phyloP scores from a whole-genome alignment of 2,113 vertebrate species.

The Globicephala melas region DNA sequence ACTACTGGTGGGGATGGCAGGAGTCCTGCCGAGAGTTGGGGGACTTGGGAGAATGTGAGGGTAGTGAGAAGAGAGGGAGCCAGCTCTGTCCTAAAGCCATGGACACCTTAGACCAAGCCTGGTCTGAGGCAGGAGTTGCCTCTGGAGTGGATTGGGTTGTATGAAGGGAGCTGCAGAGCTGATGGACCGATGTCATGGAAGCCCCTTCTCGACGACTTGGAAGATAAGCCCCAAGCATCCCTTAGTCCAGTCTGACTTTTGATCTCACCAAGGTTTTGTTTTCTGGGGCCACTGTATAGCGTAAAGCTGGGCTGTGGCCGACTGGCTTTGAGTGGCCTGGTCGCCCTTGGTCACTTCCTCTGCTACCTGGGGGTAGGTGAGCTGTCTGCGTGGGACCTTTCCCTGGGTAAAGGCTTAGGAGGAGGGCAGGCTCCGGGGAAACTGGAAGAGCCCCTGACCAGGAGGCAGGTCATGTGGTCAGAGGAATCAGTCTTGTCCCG shows the following conservation, averaged over 20 bases:
- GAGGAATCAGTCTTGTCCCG: background rate
- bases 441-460: background rate
- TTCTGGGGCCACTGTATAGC: rapidly evolving
- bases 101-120: background rate
- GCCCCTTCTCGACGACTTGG: background rate
- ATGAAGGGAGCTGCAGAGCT: background rate
- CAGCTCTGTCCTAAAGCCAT: background rate
- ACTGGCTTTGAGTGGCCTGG: background rate
- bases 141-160: background rate
- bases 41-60: background rate
- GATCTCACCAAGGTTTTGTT: background rate
- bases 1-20: background rate
- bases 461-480: background rate
- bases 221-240: background rate
- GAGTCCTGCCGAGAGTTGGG: background rate
- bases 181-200: background rate
- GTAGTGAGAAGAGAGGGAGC: background rate
- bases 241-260: background rate
- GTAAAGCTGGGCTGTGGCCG: background rate
- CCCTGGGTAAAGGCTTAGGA: background rate
- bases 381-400: background rate
- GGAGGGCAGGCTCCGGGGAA: background rate
- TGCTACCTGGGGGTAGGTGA: background rate
- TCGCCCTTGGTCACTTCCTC: background rate
- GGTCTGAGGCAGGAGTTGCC: background rate